Evolutionary conservation across 2,113 vertebrate species (phyloP), one percentile per base, ranked within the genome.

Genomic region (Phalacrocorax carbo): DNA sequence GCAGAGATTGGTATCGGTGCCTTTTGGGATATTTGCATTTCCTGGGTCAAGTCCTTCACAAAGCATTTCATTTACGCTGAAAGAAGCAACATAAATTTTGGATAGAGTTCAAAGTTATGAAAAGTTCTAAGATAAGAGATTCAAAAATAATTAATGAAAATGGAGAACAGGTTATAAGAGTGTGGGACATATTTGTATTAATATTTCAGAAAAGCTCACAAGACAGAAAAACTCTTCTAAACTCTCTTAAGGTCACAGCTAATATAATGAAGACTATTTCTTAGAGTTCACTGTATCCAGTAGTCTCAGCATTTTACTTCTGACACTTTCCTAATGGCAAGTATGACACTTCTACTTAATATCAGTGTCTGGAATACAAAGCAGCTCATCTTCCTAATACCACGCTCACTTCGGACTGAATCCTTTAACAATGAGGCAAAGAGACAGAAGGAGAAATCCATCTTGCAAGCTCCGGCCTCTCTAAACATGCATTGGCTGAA

Each of bases 401-500:
- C 88, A 57, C n/a, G 2, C 88, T 96, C 86, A 85, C 83, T 92
- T 52, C 16, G 42, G 89, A 76, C 92, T 22, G 86, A 90, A 91
- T 68, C 82, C 87, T 97, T 87, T 93, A 82, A 96, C 96, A 71
- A 70, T 73, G 29, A 93, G 84, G 96, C 64, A 54, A 19, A 32
- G 76, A 92, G 93, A 85, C 68, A 81, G 57, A 70, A 77, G 96
- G 94, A 97, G 94, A 88, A 91, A 97, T 96, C 95, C 96, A 95
- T 97, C 96, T 95, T 60, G 46, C 70, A 30, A 75, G 95, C 89
- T 85, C 71, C 87, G 82, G 89, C 92, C 95, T 95, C 96, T 97
- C 97, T 65, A 95, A 95, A 95, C 96, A 95, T 66, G 93, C 96
- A 96, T 54, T 95, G 97, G 92, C 48, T 89, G 90, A 83, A 71